Base-by-base conservation (phyloP, 2,888 invertebrate genomes). In the Nemoura dubitans region DNA sequence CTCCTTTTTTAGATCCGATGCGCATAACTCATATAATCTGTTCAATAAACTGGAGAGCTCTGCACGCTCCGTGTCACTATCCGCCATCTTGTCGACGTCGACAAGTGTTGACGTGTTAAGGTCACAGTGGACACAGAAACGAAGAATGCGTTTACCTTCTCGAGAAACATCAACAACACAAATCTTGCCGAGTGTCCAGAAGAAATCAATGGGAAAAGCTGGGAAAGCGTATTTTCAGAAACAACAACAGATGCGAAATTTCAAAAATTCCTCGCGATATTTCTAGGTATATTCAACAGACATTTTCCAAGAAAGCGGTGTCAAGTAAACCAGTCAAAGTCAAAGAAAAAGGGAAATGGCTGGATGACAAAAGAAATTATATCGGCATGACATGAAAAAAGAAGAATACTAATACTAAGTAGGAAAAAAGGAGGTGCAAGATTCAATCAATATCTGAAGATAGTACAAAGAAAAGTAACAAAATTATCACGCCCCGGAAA, bases 21-120 rank as follows among this genome's bases (percentile, higher is more conserved):
- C 59, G 21, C 59, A 59, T 59, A 59, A 59, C 59, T 59, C 59
- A 59, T 59, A 7, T 59, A 59, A 21, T 59, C 14, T 59, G 59
- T 7, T 59, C 3, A 16, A 59, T 59, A 59, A 59, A 59, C 59
- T 59, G 59, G 59, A 59, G 59, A 59, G 59, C 59, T 59, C 59
- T 59, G 59, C 59, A 21, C 21, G 21, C 59, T 59, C 59, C 2
- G 21, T 59, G 21, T 59, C 59, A 21, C 59, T 59, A 21, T 59
- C 59, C 59, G 59, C 59, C 59, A 59, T 59, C 59, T 36, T 36
- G 36, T n/a, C n/a, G n/a, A n/a, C n/a, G n/a, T n/a, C n/a, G n/a
- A n/a, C n/a, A n/a, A n/a, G n/a, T n/a, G n/a, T n/a, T n/a, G n/a
- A n/a, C n/a, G n/a, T n/a, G n/a, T n/a, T 10, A 36, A 36, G 36